Conservation (phyloP, 2,113 vertebrate genomes). For the Psettodes erumei region DNA sequence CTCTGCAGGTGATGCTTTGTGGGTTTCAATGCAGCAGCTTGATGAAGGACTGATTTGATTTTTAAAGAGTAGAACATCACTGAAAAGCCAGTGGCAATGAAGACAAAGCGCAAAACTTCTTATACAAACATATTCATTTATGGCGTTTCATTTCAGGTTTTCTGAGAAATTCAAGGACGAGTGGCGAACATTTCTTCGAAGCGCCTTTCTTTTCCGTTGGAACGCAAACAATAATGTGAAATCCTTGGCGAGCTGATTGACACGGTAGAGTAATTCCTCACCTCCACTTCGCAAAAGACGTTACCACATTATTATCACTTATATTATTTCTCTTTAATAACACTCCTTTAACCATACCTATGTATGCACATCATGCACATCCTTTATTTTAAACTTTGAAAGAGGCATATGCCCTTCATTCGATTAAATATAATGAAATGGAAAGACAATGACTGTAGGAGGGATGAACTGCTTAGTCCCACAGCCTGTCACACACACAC, state of each 20-base stretch:
- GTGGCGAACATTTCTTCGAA: constrained; percentile 12
- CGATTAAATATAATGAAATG: too few species aligned
- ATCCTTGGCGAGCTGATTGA: constrained; percentile 42
- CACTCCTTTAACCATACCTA: too few species aligned
- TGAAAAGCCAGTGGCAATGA: neutral
- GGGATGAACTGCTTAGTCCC: neutral
- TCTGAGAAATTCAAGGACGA: constrained; percentile 49
- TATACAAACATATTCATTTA: neutral
- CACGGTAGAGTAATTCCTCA: too few species aligned
- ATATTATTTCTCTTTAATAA: too few species aligned
- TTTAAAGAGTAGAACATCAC: neutral
- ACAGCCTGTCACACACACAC: neutral
- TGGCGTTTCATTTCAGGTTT: neutral
- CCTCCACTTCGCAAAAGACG: constrained; percentile 8
- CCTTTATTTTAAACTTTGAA: too few species aligned
- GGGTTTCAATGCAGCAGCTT: neutral
- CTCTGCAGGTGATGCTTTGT: neutral
- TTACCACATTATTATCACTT: too few species aligned
- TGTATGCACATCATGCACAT: too few species aligned
- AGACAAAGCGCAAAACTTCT: neutral
- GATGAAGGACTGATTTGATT: neutral
- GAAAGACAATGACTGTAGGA: neutral
- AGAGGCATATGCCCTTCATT: too few species aligned
- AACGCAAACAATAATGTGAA: constrained; percentile 41
- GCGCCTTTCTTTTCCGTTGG: constrained; percentile 25